Conservation (phyloP, 2,888 invertebrate species). For the Leucania comma region DNA sequence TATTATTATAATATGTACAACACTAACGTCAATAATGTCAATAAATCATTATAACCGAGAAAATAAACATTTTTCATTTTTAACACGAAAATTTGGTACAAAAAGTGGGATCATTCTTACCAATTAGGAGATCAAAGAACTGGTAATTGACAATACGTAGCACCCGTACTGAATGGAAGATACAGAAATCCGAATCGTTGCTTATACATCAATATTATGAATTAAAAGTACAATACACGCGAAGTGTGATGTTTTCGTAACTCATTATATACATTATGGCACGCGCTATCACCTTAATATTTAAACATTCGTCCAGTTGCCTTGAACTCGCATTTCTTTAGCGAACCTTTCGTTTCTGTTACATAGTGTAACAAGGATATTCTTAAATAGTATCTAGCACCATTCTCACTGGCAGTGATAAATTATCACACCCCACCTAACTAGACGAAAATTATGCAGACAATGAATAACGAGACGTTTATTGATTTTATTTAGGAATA, state of each 20-base stretch:
- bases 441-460: conserved; percentile 44
- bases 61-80: conserved; percentile 46
- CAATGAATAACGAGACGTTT: conserved; percentile 21
- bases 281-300: conserved; percentile 58
- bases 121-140: conserved; percentile 59
- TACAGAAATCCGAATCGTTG: conserved; percentile 45
- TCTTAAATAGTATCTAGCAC: conserved; percentile 63
- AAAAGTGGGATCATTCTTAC: conserved; percentile 52
- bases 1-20: conserved; percentile 56
- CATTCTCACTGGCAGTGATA: conserved; percentile 65
- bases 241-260: conserved; percentile 72
- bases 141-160: conserved; percentile 40
- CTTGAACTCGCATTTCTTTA: conserved; percentile 23
- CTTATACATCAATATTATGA: conserved; percentile 61
- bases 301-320: conserved; percentile 12
- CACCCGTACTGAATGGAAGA: conserved; percentile 37
- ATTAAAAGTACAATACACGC: conserved; percentile 59
- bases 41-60: conserved; percentile 35
- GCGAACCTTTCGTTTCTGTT: conserved; percentile 5
- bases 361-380: conserved; percentile 24
- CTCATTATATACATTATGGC: conserved; percentile 70
- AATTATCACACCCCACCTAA: conserved; percentile 35
- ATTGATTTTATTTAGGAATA: conserved; percentile 4
- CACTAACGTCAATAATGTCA: conserved; percentile 24
- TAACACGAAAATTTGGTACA: conserved; percentile 58